Conservation (phyloP, 2,888 invertebrate genomes). For the Cerceris rybyensis region DNA sequence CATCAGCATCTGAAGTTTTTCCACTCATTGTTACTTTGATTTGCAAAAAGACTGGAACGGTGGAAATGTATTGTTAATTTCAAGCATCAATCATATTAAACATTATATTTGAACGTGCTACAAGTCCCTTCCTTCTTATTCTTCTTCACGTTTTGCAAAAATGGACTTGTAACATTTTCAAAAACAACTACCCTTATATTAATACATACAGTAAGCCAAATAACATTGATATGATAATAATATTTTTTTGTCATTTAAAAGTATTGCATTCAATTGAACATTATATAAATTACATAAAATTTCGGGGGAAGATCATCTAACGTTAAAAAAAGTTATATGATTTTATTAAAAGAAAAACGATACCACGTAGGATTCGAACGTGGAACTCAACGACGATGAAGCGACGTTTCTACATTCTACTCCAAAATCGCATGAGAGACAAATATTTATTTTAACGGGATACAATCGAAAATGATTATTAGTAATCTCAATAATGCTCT, state of each 20-base stretch:
- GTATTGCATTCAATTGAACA: conserved; percentile 16
- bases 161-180: too few species aligned
- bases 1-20: conserved; percentile 14
- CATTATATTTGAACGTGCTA: too few species aligned
- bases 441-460: not conserved
- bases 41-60: conserved; percentile 8
- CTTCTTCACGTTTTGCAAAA: too few species aligned
- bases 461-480: not conserved
- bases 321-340: conserved; percentile 6
- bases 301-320: not conserved
- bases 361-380: conserved; percentile 49
- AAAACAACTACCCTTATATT: not conserved
- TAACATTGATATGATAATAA: not conserved
- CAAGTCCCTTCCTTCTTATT: too few species aligned
- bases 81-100: not conserved
- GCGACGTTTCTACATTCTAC: not conserved
- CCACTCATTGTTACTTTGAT: conserved; percentile 43
- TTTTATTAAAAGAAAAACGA: conserved; percentile 26
- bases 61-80: conserved; percentile 1
- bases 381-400: conserved; percentile 3
- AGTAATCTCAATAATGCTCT: not conserved
- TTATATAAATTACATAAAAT: not conserved
- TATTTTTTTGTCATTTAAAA: conserved; percentile 1
- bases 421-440: not conserved
- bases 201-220: not conserved